These are phyloP conservation scores for Melipona beecheii DNA, from an alignment of 2,888 invertebrate genomes.

Conservation along the genomic window DNA sequence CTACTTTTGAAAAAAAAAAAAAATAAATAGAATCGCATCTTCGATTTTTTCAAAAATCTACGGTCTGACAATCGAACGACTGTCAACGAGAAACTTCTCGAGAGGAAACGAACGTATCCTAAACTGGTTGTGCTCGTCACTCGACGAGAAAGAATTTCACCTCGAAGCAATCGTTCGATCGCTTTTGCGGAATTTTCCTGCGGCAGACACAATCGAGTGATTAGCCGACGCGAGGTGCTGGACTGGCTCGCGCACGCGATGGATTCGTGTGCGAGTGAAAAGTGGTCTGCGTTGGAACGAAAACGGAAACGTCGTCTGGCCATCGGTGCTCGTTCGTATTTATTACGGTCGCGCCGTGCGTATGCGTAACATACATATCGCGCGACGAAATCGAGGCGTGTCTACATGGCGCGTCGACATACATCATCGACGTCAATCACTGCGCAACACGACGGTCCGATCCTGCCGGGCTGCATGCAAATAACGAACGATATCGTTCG, in stretches of 20 bases:
- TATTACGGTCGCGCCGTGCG: conserved; percentile 44
- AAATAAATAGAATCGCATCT: too few species aligned
- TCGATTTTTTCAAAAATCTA: too few species aligned
- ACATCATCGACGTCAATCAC: conserved; percentile 61
- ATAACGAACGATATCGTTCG: conserved; percentile 36
- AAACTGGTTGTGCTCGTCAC: too few species aligned
- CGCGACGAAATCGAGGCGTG: conserved; percentile 59
- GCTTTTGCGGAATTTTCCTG: neutral
- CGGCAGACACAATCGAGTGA: conserved; percentile 21
- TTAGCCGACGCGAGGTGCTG: conserved; percentile 39
- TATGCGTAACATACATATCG: conserved; percentile 9
- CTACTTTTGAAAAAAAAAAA: too few species aligned
- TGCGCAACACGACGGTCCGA: conserved; percentile 21
- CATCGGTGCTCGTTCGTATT: conserved; percentile 36
- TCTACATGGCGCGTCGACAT: conserved; percentile 48
- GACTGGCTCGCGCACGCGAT: conserved; percentile 48
- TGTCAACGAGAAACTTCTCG: too few species aligned
- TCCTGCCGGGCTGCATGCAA: conserved; percentile 40
- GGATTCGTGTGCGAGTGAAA: conserved; percentile 48
- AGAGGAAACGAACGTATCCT: too few species aligned
- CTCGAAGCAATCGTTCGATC: conserved; percentile 16
- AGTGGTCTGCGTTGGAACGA: conserved; percentile 17
- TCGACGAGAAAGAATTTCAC: too few species aligned
- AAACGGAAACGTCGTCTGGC: conserved; percentile 52
- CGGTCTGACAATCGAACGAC: too few species aligned